A percentile compares a stretch with the other conserved stretches of the same genome.
phyloP scores from a whole-genome alignment of 1,140 invertebrate genomes.

The Pseudomyrmex gracilis region DNA sequence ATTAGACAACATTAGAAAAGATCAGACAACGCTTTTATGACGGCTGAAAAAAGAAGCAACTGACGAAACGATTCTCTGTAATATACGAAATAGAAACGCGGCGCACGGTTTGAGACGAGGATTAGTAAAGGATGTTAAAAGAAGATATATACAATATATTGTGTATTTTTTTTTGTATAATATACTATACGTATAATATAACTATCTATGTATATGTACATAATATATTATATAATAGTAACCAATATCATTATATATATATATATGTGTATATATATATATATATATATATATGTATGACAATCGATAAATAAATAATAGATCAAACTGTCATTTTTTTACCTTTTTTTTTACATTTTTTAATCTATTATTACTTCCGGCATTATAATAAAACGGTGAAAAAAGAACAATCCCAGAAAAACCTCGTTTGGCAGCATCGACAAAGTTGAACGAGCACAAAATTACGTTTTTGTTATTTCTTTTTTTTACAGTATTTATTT shows the following conservation, averaged over 20 bases:
- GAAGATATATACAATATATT: too few relatives aligned
- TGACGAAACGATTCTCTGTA: too few relatives aligned
- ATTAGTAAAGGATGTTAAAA: too few relatives aligned
- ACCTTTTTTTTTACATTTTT: too few relatives aligned
- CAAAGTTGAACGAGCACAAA: slow-evolving; percentile 12
- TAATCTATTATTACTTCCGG: neutral
- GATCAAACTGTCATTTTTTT: neutral
- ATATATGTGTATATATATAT: slow-evolving; percentile 23
- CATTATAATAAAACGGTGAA: slow-evolving; percentile 21
- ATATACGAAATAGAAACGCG: too few relatives aligned
- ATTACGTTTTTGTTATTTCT: neutral
- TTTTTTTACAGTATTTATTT: slow-evolving; percentile 48
- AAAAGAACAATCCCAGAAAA: slow-evolving; percentile 8
- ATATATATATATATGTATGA: slow-evolving; percentile 14
- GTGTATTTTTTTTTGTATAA: too few relatives aligned
- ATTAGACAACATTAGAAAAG: too few relatives aligned
- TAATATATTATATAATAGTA: neutral
- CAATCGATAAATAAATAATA: slow-evolving; percentile 46
- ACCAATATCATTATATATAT: slow-evolving; percentile 20
- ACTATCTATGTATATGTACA: neutral
- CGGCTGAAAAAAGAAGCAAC: too few relatives aligned
- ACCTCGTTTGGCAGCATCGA: slow-evolving; percentile 25
- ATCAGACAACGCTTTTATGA: too few relatives aligned
- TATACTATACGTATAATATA: neutral
- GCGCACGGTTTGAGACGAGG: too few relatives aligned